Base-by-base conservation (phyloP, 2,888 invertebrate species). In the Ochropleura plecta region DNA sequence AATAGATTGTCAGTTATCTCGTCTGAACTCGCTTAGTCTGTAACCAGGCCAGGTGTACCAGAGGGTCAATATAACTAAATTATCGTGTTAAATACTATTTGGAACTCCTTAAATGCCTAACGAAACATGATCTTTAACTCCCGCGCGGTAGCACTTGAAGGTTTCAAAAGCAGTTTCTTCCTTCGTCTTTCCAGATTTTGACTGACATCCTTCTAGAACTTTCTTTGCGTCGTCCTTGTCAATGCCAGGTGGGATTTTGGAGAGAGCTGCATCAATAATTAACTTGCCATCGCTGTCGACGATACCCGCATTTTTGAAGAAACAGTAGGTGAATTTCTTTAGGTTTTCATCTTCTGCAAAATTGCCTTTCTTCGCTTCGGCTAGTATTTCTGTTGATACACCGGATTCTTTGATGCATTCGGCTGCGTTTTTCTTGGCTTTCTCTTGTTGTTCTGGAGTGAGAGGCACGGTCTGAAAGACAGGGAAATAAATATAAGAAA, bases 261-360 rank as follows among this genome's bases (percentile, higher is more conserved):
- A 82, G 14, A 95, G 79, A 2, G 96, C 93, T 0, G 89, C 92
- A 7, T 96, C 96, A 0, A 94, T 92, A 44, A 96, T 96, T 18
- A 97, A 81, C 69, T 96, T 94, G 0, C 94, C 96, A 63, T 94
- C 93, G 1, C 82, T 62, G 20, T 88, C 88, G 0, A 95, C 65
- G 4, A 96, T 91, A 4, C 93, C 94, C 2, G 95, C 89, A 78
- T 95, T 96, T 76, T 95, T 90, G 89, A 96, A 95, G 91, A 97
- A 94, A 86, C 97, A 97, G 0, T 95, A 88, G 0, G 93, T 90
- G 81, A 96, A 96, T 63, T 95, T 94, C 83, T 96, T 96, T 0
- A 97, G 81, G 0, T 85, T 90, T 12, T 95, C 94, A 64, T 96
- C 96, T 0, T 97, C 94, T 76, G 82, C 79, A 12, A 95, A 89